Evolutionary conservation across 1,140 invertebrate genomes (phyloP).

Genomic region (Acromyrmex charruanus): DNA sequence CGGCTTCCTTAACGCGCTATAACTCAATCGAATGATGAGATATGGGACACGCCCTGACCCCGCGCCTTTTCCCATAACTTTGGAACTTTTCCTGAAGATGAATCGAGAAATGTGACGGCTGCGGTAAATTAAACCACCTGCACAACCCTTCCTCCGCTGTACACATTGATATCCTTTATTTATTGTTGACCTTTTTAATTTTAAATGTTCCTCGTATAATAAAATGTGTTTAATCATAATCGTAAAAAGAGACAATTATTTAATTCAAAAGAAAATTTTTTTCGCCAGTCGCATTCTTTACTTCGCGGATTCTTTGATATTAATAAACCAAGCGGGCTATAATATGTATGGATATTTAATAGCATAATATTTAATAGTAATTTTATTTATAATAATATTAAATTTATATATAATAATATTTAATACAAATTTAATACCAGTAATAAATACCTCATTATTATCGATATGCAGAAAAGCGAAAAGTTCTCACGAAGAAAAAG

Average conservation of each 20-base stretch:
- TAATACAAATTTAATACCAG: too few relatives aligned
- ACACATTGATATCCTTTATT: conserved; percentile 1
- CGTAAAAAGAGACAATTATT: neutral
- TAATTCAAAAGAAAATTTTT: conserved; percentile 2
- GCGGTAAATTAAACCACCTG: conserved; percentile 29
- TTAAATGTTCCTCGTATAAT: neutral
- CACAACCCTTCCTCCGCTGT: neutral
- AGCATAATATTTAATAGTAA: too few relatives aligned
- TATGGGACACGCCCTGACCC: conserved; percentile 76
- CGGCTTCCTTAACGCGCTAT: conserved; percentile 75
- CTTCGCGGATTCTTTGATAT: neutral
- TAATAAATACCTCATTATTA: neutral
- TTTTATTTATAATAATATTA: too few relatives aligned
- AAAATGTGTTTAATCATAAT: neutral
- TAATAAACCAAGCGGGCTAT: neutral
- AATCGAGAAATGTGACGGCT: conserved; percentile 7
- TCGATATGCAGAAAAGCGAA: neutral
- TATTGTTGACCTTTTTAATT: neutral
- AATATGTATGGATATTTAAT: neutral
- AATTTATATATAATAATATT: too few relatives aligned
- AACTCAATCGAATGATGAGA: conserved; percentile 79
- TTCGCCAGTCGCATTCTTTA: neutral
- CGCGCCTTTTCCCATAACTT: conserved; percentile 76
- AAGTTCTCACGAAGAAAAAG: neutral
- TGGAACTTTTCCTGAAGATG: conserved; percentile 61